A percentile compares a stretch with the other conserved stretches of the same genome.
Evolutionary conservation across 2,888 invertebrate genomes (phyloP).

Genomic region (Endotricha flammealis): DNA sequence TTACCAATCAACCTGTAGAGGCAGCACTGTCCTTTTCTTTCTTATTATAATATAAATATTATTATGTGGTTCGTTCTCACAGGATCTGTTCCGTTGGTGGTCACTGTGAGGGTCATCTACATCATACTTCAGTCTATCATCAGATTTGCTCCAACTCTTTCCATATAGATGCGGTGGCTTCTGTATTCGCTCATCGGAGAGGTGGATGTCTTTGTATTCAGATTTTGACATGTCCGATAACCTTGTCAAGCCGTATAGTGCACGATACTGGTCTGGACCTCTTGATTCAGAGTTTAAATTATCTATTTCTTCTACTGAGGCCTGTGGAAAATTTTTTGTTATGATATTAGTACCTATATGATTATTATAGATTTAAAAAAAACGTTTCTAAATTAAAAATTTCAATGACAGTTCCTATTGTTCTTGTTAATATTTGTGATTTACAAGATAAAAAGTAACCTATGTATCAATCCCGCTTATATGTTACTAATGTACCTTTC

Average conservation of each 20-base stretch:
- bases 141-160: constrained; percentile 34
- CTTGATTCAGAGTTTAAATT: constrained; percentile 57
- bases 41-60: constrained; percentile 40
- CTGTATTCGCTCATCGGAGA: constrained; percentile 52
- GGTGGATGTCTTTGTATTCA: constrained; percentile 75
- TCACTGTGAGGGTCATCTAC: constrained; percentile 14
- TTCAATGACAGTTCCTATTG: no score
- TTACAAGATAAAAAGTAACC: no score
- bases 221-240: constrained; percentile 80
- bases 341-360: no score
- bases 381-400: background rate
- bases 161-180: constrained; percentile 38
- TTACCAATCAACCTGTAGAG: constrained; percentile 78
- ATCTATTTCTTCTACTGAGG: constrained; percentile 67
- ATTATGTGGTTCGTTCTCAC: constrained; percentile 24
- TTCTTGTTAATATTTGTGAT: no score
- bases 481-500: no score
- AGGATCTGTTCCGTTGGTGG: constrained; percentile 12
- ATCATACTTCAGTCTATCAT: constrained; percentile 28
- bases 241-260: constrained; percentile 78
- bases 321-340: constrained; percentile 43
- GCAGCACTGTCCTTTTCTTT: constrained; percentile 52
- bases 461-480: no score
- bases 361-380: no score
- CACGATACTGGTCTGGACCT: constrained; percentile 56